phyloP scores from a whole-genome alignment of 2,888 invertebrate species.

The Rhagium mordax region DNA sequence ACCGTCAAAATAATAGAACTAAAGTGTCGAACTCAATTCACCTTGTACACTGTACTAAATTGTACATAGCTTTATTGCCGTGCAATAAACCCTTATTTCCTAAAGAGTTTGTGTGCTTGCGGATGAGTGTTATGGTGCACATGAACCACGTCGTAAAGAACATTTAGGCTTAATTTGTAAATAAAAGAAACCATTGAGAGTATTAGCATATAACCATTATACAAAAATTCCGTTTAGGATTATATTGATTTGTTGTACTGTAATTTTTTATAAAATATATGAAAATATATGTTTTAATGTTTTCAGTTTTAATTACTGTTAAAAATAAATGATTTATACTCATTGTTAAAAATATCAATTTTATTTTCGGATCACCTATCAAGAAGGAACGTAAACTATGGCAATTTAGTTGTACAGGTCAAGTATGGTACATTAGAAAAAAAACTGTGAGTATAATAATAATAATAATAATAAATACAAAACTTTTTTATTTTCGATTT shows the following conservation, averaged over 20 bases:
- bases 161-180: conserved; percentile 22
- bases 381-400: neutral
- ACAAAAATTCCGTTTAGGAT: conserved; percentile 6
- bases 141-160: neutral
- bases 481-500: too few relatives aligned
- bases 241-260: conserved; percentile 46
- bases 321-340: conserved; percentile 41
- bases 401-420: neutral
- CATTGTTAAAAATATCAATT: conserved; percentile 22
- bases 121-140: neutral
- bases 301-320: conserved; percentile 31
- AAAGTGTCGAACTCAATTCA: too few relatives aligned
- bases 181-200: conserved; percentile 25
- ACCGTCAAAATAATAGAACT: too few relatives aligned
- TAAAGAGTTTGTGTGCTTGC: conserved; percentile 6
- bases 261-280: conserved; percentile 50
- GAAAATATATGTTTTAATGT: conserved; percentile 43
- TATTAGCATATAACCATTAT: conserved; percentile 22
- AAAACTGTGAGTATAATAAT: too few relatives aligned
- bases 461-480: too few relatives aligned
- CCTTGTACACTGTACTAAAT: neutral
- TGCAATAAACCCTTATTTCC: conserved; percentile 9
- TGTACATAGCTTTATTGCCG: conserved; percentile 26
- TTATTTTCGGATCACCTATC: conserved; percentile 2
- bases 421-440: too few relatives aligned